Percentiles rank a stretch among this genome's conserved stretches.
Evolutionary conservation across 2,888 invertebrate species (phyloP).

Genomic region (Caenorhabditis becei): DNA sequence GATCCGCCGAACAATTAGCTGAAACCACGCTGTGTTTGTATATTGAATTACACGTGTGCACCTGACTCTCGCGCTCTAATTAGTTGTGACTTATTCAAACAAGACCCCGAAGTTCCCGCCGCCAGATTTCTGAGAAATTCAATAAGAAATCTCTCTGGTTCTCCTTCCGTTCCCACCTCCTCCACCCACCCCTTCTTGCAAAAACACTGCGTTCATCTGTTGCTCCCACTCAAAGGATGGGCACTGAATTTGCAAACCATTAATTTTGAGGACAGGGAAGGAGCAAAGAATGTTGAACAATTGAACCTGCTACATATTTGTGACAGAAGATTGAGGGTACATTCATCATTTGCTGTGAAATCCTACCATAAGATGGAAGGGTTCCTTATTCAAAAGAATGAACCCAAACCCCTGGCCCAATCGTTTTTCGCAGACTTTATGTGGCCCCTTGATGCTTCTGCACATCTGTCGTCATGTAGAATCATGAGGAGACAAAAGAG

Average conservation of each 20-base stretch:
- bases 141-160: conserved; percentile 4
- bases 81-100: conserved; percentile 17
- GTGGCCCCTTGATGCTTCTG: neutral
- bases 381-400: neutral
- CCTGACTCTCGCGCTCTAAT: conserved; percentile 18
- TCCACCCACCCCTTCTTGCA: neutral
- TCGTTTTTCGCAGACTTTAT: conserved; percentile 3
- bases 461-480: conserved; percentile 47
- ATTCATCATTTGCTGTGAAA: neutral
- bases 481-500: conserved; percentile 39
- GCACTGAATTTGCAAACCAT: conserved; percentile 37
- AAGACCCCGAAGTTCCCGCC: neutral
- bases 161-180: too few relatives aligned
- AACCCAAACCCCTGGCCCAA: neutral
- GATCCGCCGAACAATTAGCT: conserved; percentile 83
- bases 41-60: conserved; percentile 25
- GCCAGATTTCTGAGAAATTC: conserved; percentile 11
- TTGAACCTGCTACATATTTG: neutral
- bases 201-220: neutral
- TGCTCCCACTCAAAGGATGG: neutral
- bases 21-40: conserved; percentile 62
- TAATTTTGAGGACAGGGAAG: conserved; percentile 16
- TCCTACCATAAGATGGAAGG: neutral
- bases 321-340: conserved; percentile 2
- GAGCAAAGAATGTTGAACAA: neutral